Evolutionary conservation across 2,797 vertebrate genomes (phyloP).

Genomic region (Emys orbicularis): DNA sequence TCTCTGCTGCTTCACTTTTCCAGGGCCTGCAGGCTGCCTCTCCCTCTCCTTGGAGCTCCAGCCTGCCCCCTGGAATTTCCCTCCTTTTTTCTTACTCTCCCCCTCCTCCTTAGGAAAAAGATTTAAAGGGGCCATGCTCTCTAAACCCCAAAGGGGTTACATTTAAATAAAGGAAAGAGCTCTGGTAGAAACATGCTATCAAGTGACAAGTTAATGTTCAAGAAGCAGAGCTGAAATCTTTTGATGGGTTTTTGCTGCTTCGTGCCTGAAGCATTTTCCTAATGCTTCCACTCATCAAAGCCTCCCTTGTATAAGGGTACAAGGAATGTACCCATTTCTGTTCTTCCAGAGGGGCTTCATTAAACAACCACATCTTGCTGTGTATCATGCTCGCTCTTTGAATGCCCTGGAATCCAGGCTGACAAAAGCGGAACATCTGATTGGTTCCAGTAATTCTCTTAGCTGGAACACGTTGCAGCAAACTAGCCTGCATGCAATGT

Average conservation of each 20-base stretch:
- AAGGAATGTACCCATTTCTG: neutral
- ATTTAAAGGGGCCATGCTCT: too few relatives aligned
- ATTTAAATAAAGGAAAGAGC: neutral
- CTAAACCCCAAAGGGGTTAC: too few relatives aligned
- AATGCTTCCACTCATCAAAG: conserved; percentile 24
- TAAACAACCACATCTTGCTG: neutral
- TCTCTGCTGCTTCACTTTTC: too few relatives aligned
- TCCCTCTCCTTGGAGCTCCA: too few relatives aligned
- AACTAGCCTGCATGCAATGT: conserved; percentile 54
- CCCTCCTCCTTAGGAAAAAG: too few relatives aligned
- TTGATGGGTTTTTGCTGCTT: conserved; percentile 11
- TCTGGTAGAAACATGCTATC: neutral
- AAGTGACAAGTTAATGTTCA: neutral
- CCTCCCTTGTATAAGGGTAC: neutral
- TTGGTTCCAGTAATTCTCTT: conserved; percentile 45
- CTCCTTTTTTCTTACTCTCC: too few relatives aligned
- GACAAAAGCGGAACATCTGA: neutral
- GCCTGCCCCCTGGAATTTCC: too few relatives aligned
- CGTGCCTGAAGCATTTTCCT: conserved; percentile 16
- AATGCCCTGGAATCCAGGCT: neutral
- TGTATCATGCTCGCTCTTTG: neutral
- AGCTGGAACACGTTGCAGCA: neutral
- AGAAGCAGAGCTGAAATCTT: conserved; percentile 8
- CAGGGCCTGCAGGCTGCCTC: too few relatives aligned
- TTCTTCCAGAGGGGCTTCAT: neutral